Base-by-base conservation (phyloP, 1,140 invertebrate genomes). In the Oedothorax gibbosus region DNA sequence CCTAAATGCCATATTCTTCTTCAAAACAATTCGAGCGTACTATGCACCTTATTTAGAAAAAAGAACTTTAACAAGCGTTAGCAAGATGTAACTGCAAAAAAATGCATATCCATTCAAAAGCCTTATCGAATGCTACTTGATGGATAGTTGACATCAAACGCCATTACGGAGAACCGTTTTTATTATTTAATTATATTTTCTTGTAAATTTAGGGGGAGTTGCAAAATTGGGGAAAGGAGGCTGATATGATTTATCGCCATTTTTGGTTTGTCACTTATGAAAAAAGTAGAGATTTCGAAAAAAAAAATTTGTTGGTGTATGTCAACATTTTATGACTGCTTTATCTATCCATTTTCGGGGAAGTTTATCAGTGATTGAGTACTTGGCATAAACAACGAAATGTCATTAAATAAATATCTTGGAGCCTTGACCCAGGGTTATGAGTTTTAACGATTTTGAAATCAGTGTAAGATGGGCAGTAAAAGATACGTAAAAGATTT, bases 91-190 rank as follows among this genome's bases (percentile, higher is more conserved):
- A 77, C 57, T 50, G 57, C 60, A 65, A 64, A 64, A 77, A 50
- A 60, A 57, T n/a, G 57, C 14, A 64, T 77, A 60, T 77, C 56
- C 15, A 77, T 21, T 77, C 64, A 77, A 77, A 77, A 77, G 57
- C 64, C 35, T 77, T 77, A 77, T 77, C 60, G 75, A 77, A 65
- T 75, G 72, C n/a, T 65, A 64, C 15, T 77, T 77, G 75, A 77
- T 77, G 75, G 75, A 77, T 77, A 60, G 12, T n/a, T 51, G 10
- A 7, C 57, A 64, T 62, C 49, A 50, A 54, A 35, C 35, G 7
- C 15, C 20, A 8, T 62, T 64, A 49, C 50, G 57, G 21, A 50
- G 11, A 68, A 12, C 18, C 57, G 5, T 51, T 71, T 8, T 53
- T 51, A n/a, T 53, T n/a, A 15, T 18, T 53, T 10, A 9, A 35